Percentiles rank a stretch among this genome's conserved stretches.
These are phyloP conservation scores for Argentina silus DNA, from an alignment of 2,797 vertebrate species.

Conservation along the genomic window DNA sequence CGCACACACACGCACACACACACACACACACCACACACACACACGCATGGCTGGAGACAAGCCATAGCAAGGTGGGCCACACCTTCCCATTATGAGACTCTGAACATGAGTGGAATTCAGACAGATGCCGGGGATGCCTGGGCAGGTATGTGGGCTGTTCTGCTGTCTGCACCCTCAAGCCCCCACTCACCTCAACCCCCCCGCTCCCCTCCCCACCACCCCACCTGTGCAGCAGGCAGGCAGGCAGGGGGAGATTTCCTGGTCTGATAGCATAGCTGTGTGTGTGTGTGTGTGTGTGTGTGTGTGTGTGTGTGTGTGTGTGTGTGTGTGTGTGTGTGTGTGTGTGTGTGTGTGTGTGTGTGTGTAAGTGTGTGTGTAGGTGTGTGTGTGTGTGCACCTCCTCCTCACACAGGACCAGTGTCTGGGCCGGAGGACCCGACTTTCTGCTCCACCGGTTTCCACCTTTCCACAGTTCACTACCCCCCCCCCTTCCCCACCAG, in stretches of 20 bases:
- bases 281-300: too few species aligned
- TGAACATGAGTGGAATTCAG: constrained; percentile 66
- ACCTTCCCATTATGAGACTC: constrained; percentile 58
- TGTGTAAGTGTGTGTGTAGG: too few species aligned
- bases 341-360: too few species aligned
- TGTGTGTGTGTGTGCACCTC: too few species aligned
- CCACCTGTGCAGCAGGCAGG: constrained; percentile 1
- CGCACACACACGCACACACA: constrained; percentile 33
- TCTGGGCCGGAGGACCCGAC: background rate
- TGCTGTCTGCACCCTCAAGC: constrained; percentile 54
- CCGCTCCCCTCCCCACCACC: background rate
- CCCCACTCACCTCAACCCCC: constrained; percentile 27
- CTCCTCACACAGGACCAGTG: background rate
- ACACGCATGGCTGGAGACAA: constrained; percentile 55
- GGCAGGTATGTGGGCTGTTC: constrained; percentile 72
- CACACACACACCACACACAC: constrained; percentile 26
- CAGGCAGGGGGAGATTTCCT: constrained; percentile 36
- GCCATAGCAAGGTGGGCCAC: constrained; percentile 64
- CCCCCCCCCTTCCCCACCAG: background rate
- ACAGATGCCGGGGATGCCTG: constrained; percentile 71
- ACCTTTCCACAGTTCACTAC: background rate
- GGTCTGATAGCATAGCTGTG: constrained; percentile 32
- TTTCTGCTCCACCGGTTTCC: background rate
- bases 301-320: too few species aligned
- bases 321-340: too few species aligned